These are phyloP conservation scores for Ailurus styani DNA, from an alignment of 2,113 vertebrate species.

Conservation along the genomic window DNA sequence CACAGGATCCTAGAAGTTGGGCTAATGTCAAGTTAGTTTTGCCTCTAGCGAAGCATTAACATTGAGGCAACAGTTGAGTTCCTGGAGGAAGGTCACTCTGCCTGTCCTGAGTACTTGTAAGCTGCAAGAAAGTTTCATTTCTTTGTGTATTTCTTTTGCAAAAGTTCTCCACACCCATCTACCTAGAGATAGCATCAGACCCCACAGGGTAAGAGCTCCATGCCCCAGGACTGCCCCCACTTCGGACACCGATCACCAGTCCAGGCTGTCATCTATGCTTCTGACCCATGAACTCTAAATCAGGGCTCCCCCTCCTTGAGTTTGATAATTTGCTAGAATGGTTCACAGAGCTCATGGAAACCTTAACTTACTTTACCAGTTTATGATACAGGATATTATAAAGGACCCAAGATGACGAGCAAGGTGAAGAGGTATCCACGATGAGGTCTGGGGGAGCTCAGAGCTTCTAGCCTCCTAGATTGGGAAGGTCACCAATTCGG, in stretches of 20 bases:
- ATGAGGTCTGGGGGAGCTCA: neutral
- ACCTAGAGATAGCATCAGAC: neutral
- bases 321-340: neutral
- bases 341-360: neutral
- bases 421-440: neutral
- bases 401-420: neutral
- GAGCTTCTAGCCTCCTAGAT: neutral
- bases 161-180: neutral
- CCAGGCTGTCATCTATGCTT: neutral
- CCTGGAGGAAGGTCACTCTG: neutral
- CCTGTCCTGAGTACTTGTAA: neutral
- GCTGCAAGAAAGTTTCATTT: neutral
- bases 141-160: neutral
- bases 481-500: neutral
- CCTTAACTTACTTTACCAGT: neutral
- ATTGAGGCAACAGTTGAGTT: neutral
- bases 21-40: neutral
- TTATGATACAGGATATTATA: neutral
- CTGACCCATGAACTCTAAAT: neutral
- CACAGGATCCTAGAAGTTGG: neutral
- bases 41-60: neutral
- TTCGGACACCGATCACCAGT: neutral
- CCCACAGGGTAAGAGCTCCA: neutral
- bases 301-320: neutral
- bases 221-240: neutral